Evolutionary conservation across 2,888 invertebrate species (phyloP).

Genomic region (Agrilus mali): DNA sequence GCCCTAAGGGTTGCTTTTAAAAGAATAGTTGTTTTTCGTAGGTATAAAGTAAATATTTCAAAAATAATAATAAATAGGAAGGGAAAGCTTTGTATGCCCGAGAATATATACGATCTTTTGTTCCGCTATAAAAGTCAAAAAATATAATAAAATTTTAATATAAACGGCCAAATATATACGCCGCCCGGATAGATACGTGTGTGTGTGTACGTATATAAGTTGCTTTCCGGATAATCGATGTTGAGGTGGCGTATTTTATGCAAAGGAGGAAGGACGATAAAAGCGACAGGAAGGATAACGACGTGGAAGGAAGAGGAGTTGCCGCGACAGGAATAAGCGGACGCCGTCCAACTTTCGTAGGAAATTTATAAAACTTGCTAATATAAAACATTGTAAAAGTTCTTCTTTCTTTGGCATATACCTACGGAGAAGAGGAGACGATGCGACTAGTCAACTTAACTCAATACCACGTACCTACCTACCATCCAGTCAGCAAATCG

Average conservation of each 20-base stretch:
- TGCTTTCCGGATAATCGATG: constrained; percentile 24
- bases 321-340: constrained; percentile 9
- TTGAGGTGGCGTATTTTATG: constrained; percentile 26
- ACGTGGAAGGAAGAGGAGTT: background rate
- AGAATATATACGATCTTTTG: no score
- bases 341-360: constrained; percentile 31
- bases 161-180: constrained; percentile 34
- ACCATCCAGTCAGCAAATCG: no score
- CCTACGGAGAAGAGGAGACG: constrained; percentile 17
- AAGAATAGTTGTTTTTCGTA: no score
- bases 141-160: constrained; percentile 34
- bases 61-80: no score
- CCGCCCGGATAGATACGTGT: constrained; percentile 23
- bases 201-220: constrained; percentile 10
- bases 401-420: constrained; percentile 24
- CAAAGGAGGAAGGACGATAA: constrained; percentile 24
- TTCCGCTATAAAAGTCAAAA: constrained; percentile 28
- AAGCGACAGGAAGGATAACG: constrained; percentile 4
- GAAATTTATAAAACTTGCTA: constrained; percentile 33
- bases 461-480: no score
- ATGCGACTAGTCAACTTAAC: no score
- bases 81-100: no score
- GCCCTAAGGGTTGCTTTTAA: no score
- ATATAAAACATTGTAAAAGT: constrained; percentile 30
- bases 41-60: no score